These are phyloP conservation scores for Dermolepida albohirtum DNA, from an alignment of 2,888 invertebrate species.

Conservation along the genomic window DNA sequence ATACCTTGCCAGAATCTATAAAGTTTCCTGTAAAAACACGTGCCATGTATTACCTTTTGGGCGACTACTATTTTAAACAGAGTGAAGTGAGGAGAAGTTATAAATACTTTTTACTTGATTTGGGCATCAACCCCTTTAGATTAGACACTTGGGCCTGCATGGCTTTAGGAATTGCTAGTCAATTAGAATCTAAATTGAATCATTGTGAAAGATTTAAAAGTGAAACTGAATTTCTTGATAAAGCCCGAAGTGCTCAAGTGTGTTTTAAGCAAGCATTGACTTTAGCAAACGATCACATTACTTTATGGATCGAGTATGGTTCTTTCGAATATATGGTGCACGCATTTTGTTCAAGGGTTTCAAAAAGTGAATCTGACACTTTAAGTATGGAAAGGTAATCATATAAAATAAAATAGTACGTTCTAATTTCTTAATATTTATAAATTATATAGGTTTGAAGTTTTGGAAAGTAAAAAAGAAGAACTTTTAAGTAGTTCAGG, in stretches of 20 bases:
- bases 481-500: constrained; percentile 83
- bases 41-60: constrained; percentile 89
- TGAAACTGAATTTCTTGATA: constrained; percentile 75
- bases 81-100: constrained; percentile 77
- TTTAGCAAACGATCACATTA: constrained; percentile 78
- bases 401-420: constrained; percentile 35
- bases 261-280: constrained; percentile 86
- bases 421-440: not conserved
- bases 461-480: constrained; percentile 81
- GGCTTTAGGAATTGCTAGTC: constrained; percentile 82
- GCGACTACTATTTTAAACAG: constrained; percentile 92
- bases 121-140: constrained; percentile 82
- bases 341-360: constrained; percentile 87
- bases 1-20: constrained; percentile 62
- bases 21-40: constrained; percentile 65
- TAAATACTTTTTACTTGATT: constrained; percentile 85
- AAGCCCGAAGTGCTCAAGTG: constrained; percentile 79
- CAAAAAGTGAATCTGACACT: constrained; percentile 84
- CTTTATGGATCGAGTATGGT: constrained; percentile 92
- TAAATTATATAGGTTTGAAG: constrained; percentile 68
- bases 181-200: constrained; percentile 84
- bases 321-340: constrained; percentile 90
- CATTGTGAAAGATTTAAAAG: constrained; percentile 73
- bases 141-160: constrained; percentile 95
- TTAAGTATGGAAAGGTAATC: constrained; percentile 75